phyloP scores from a whole-genome alignment of 2,113 vertebrate genomes.

The Myotis lucifugus region DNA sequence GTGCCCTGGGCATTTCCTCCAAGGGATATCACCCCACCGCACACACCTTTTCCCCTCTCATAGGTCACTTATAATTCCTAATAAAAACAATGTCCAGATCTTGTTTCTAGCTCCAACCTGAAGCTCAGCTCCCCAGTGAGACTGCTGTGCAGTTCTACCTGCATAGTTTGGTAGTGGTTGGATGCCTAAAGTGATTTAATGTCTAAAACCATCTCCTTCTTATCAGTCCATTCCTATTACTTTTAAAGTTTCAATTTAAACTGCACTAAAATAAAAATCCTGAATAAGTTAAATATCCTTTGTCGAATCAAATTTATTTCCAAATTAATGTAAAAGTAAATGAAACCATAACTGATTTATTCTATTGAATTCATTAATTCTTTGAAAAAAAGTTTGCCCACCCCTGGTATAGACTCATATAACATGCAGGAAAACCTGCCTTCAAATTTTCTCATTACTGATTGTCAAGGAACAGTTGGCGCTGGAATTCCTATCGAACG shows the following conservation, averaged over 20 bases:
- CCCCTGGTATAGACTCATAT: neutral
- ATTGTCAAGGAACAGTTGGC: neutral
- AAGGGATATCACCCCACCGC: neutral
- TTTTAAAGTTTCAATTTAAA: neutral
- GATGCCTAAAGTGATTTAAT: neutral
- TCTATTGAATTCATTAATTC: neutral
- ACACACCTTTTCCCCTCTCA: neutral
- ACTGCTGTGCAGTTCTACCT: neutral
- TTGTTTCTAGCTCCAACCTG: neutral
- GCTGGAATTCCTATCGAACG: neutral
- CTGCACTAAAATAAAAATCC: slow-evolving; percentile 44
- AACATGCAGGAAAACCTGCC: neutral
- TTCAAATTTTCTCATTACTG: neutral
- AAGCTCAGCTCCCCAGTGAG: neutral
- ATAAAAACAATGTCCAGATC: neutral
- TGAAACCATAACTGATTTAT: neutral
- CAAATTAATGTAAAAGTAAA: slow-evolving; percentile 52
- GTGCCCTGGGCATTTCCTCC: neutral
- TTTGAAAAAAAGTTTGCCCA: neutral
- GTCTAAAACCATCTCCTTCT: neutral
- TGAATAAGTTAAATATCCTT: neutral
- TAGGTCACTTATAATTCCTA: neutral
- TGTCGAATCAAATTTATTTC: neutral
- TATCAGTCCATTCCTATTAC: neutral
- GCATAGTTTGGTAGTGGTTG: neutral